Percentiles rank a stretch among this genome's conserved stretches.
Conservation (phyloP, 2,113 vertebrate genomes). For the Salvelinus namaycush region DNA sequence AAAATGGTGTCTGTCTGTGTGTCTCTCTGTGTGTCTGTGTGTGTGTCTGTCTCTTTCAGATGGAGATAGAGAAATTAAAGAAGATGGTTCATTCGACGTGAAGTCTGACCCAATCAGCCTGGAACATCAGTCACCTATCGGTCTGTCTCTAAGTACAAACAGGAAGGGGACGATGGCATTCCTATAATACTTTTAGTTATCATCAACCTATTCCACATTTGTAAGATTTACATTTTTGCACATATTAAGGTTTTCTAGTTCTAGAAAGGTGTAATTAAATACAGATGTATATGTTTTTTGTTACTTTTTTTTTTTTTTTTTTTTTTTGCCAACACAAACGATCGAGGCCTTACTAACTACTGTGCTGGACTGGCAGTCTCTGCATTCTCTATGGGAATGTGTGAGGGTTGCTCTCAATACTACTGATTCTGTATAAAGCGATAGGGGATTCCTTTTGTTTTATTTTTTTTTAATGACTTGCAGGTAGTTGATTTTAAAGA, state of each 20-base stretch:
- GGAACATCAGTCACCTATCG: slow-evolving; percentile 38
- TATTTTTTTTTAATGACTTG: slow-evolving; percentile 64
- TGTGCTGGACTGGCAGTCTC: slow-evolving; percentile 82
- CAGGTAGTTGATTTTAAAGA: slow-evolving; percentile 66
- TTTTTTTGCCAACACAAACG: slow-evolving; percentile 84
- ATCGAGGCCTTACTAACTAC: slow-evolving; percentile 92
- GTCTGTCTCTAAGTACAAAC: slow-evolving; percentile 19
- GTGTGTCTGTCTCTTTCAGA: slow-evolving; percentile 60
- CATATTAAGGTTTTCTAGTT: slow-evolving; percentile 66
- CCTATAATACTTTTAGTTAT: slow-evolving; percentile 29
- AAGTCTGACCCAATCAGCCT: slow-evolving; percentile 45
- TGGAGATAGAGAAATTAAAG: slow-evolving; percentile 93
- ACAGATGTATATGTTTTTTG: slow-evolving; percentile 64
- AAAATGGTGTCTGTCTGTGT: neutral
- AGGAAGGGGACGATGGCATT: slow-evolving; percentile 14
- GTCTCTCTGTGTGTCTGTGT: neutral
- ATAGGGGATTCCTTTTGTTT: slow-evolving; percentile 57
- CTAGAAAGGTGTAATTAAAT: slow-evolving; percentile 65
- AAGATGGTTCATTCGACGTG: slow-evolving; percentile 81
- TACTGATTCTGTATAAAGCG: slow-evolving; percentile 96
- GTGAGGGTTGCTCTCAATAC: slow-evolving; percentile 85
- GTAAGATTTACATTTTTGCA: slow-evolving; percentile 77
- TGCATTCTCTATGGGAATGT: slow-evolving; percentile 29
- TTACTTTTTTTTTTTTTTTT: slow-evolving; percentile 30
- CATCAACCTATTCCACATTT: slow-evolving; percentile 67